A percentile compares a stretch with the other conserved stretches of the same genome.
Conservation (phyloP, 30 jellyfish, hydroid and myxozoan genomes). For the Mastigias papua region DNA sequence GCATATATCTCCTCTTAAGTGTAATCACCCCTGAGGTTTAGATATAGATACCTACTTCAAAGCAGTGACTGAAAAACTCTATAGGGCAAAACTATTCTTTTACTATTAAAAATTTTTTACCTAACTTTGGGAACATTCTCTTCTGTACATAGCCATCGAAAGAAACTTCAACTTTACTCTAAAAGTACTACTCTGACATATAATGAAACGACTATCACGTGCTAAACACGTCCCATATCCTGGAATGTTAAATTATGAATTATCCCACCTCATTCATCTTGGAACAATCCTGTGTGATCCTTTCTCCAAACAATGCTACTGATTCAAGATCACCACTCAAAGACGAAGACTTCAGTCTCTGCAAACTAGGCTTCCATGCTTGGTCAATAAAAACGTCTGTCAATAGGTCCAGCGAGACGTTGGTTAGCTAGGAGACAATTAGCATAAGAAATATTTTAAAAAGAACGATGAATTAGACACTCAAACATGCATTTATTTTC, state of each 20-base stretch:
- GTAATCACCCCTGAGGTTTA: too few species aligned
- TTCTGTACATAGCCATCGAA: too few species aligned
- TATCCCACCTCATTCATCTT: constrained; percentile 71
- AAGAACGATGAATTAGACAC: not conserved
- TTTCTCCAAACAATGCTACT: constrained; percentile 49
- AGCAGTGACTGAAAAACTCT: too few species aligned
- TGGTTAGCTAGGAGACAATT: constrained; percentile 53
- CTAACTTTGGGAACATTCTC: too few species aligned
- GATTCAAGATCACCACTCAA: constrained; percentile 58
- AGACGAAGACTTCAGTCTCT: constrained; percentile 53
- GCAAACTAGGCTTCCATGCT: constrained; percentile 67
- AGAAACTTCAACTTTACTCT: too few species aligned
- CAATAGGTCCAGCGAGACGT: constrained; percentile 50
- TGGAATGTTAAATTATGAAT: not conserved
- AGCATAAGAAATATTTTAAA: not conserved
- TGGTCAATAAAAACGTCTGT: constrained; percentile 60
- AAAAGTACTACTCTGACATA: too few species aligned
- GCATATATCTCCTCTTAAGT: too few species aligned
- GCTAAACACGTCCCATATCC: not conserved
- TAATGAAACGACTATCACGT: too few species aligned
- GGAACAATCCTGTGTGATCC: constrained; percentile 50
- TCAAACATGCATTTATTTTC: not conserved
- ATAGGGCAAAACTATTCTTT: too few species aligned
- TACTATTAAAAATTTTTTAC: too few species aligned
- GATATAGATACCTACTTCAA: too few species aligned